A percentile compares a stretch with the other conserved stretches of the same genome.
Conservation (phyloP, 2,113 vertebrate species). For the Prietella phreatophila region DNA sequence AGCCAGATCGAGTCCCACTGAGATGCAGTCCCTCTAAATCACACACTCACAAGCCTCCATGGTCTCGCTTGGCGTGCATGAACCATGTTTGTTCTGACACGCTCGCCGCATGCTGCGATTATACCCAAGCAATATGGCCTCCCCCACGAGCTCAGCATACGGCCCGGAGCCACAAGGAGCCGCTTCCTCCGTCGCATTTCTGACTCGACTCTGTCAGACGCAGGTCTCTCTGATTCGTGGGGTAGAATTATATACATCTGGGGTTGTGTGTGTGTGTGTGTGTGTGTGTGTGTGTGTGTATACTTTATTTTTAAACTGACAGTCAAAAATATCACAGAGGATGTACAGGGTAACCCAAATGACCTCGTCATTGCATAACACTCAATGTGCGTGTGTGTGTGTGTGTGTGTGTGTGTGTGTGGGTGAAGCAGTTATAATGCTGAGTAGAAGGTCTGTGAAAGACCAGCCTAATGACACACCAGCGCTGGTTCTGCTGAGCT, state of each 20-base stretch:
- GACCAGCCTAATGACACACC: background rate
- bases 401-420: background rate
- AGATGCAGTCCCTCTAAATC: conserved; percentile 45
- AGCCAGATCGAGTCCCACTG: conserved; percentile 43
- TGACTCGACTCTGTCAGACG: conserved; percentile 19
- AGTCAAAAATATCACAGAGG: background rate
- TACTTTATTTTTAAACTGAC: background rate
- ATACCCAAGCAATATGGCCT: conserved; percentile 57
- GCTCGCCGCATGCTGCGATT: conserved; percentile 51
- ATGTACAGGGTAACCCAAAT: background rate
- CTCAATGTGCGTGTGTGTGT: background rate
- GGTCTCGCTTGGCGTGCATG: conserved; percentile 41
- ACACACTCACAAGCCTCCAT: conserved; percentile 31
- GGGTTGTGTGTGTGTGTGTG: too few relatives aligned
- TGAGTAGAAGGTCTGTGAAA: conserved; percentile 13
- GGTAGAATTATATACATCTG: background rate
- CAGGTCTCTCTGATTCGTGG: background rate
- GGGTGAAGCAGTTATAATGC: conserved; percentile 9
- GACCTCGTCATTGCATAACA: conserved; percentile 7
- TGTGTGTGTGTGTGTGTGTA: too few relatives aligned
- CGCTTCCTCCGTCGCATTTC: background rate
- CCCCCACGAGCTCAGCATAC: conserved; percentile 54
- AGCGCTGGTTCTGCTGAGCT: conserved; percentile 11
- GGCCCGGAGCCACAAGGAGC: conserved; percentile 37
- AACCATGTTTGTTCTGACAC: conserved; percentile 54